Evolutionary conservation across 1,140 invertebrate genomes (phyloP), one percentile per base, ranked within the genome.

Genomic region (Potamilus streckersoni): DNA sequence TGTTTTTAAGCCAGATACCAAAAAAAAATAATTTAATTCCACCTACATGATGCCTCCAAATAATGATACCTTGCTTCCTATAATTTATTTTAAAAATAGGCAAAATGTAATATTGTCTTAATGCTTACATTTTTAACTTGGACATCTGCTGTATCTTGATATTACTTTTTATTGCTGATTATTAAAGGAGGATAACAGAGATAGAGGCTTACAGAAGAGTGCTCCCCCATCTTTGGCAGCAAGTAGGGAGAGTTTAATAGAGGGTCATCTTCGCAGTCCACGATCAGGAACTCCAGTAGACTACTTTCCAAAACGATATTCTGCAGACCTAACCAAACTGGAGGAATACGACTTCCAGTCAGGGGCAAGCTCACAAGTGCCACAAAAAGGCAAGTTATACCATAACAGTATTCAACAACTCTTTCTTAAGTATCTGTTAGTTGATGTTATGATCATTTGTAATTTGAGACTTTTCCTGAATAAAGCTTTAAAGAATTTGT

Each of bases 221-320:
- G 85, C 87, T 69, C 84, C 86, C 67, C 82, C 87, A 16, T 87
- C 89, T 4, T 61, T 90, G 23, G 88, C 85, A 73, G 85, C 84
- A 38, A 86, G 86, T 79, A 76, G 85, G 13, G 86, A 88, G 56
- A 88, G 84, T 83, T 70, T 88, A 58, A 81, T 82, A 69, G 83
- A 75, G 15, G 74, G 55, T 79, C 81, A 66, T 38, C 60, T 72
- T 56, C 73, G 78, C 2, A 78, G 73, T 61, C 74, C 81, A 69
- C 72, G 85, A 63, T 84, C 86, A 49, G 81, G 80, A 13, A 86
- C 87, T 8, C 84, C 86, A 66, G 82, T 87, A 1, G 84, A 87
- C 23, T 63, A 31, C 60, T 73, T 73, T 27, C 59, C 27, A 69
- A 56, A 74, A 71, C 49, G 78, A 15, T 80, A 83, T 63, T 84